Conservation (phyloP, 2,888 invertebrate species). For the Scaptomyza cyrtandrae region DNA sequence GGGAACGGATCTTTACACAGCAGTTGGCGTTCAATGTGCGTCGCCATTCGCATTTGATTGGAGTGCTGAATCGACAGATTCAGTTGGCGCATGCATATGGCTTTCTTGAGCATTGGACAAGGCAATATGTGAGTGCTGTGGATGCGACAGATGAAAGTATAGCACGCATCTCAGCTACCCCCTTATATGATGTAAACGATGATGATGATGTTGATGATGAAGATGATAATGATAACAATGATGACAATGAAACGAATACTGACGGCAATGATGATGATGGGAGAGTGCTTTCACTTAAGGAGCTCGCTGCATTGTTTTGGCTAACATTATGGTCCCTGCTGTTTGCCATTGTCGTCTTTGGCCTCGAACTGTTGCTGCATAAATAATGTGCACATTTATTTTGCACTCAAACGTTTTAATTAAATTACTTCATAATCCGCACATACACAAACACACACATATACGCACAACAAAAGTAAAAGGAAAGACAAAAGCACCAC, state of each 20-base stretch:
- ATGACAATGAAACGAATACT: no score
- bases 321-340: constrained; percentile 66
- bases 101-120: constrained; percentile 66
- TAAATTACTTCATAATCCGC: constrained; percentile 70
- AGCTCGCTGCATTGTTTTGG: constrained; percentile 70
- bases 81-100: constrained; percentile 61
- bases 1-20: constrained; percentile 71
- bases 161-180: constrained; percentile 36
- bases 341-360: constrained; percentile 49
- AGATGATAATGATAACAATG: neutral
- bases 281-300: constrained; percentile 60
- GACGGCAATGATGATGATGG: constrained; percentile 18
- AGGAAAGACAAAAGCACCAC: constrained; percentile 2
- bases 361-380: constrained; percentile 50
- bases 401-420: constrained; percentile 60
- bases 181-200: constrained; percentile 7
- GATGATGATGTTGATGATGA: neutral
- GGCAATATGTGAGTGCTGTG: constrained; percentile 61
- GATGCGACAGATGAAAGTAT: constrained; percentile 61
- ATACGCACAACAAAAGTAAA: neutral
- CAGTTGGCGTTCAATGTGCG: constrained; percentile 74
- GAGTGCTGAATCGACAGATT: constrained; percentile 63
- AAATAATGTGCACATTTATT: constrained; percentile 57
- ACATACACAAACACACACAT: neutral
- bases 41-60: constrained; percentile 68